phyloP scores from a whole-genome alignment of 2,797 vertebrate species.

The Falco columbarius region DNA sequence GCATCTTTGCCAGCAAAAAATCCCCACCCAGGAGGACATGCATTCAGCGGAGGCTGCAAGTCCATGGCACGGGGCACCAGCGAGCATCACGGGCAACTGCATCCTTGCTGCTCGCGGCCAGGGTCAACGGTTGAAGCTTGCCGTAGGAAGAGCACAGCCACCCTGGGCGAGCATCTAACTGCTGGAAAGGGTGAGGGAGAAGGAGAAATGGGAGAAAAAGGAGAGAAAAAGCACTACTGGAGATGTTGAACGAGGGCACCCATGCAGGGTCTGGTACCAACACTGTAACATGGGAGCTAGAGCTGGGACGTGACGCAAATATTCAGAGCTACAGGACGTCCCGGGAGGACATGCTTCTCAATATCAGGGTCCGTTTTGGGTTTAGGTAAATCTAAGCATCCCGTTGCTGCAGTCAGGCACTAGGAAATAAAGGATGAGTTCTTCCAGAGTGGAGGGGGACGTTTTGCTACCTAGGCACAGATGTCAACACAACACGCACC shows the following conservation, averaged over 20 bases:
- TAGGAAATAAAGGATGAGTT: background rate
- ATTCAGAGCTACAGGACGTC: background rate
- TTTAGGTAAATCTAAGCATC: background rate
- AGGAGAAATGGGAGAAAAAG: background rate
- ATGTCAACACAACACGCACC: rapidly evolving
- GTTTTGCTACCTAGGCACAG: background rate
- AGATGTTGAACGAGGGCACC: background rate
- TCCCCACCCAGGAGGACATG: background rate
- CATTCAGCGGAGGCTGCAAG: rapidly evolving
- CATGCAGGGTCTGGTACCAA: rapidly evolving
- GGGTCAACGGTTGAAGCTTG: background rate
- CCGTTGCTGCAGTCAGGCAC: rapidly evolving
- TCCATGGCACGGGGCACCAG: rapidly evolving
- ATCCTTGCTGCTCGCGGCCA: rapidly evolving
- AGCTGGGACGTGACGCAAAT: rapidly evolving
- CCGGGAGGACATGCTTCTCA: background rate
- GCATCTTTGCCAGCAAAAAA: background rate
- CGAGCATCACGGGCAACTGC: rapidly evolving
- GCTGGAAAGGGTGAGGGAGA: background rate
- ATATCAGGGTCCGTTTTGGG: background rate
- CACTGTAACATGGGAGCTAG: rapidly evolving
- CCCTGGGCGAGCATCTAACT: rapidly evolving
- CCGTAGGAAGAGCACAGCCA: background rate
- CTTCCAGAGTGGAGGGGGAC: background rate
- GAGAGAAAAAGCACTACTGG: background rate